Conservation (phyloP, 2,113 vertebrate genomes). For the Neolamprologus longior region DNA sequence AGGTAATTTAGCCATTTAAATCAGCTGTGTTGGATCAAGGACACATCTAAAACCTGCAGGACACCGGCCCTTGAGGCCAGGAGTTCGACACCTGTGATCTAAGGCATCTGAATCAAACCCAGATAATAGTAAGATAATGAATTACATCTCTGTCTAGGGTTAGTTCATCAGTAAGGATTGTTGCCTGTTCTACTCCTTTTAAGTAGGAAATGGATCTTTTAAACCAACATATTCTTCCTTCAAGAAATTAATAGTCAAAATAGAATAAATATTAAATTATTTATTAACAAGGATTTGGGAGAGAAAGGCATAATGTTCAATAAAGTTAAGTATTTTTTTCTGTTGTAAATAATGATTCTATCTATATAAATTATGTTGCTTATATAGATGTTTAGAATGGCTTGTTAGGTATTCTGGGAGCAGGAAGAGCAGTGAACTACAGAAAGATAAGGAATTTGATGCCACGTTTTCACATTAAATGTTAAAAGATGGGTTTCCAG, state of each 20-base stretch:
- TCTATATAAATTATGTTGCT: not conserved
- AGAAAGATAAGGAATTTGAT: not conserved
- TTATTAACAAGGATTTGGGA: not conserved
- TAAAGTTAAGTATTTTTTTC: not conserved
- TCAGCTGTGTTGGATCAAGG: not conserved
- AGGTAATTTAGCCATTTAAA: not conserved
- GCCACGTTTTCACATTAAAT: not conserved
- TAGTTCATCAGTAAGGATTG: not conserved
- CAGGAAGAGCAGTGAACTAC: not conserved
- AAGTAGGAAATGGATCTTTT: not conserved
- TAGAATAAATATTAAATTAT: not conserved
- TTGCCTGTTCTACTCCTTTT: not conserved
- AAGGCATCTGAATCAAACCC: not conserved
- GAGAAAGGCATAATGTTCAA: not conserved
- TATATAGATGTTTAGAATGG: not conserved
- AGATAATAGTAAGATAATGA: fast-evolving
- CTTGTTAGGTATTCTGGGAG: not conserved
- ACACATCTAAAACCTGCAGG: not conserved
- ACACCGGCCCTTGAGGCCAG: fast-evolving
- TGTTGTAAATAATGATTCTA: not conserved
- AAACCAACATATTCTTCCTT: not conserved
- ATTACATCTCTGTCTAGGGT: not conserved
- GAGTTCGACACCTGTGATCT: not conserved
- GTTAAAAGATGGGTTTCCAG: not conserved
- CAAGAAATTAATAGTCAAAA: not conserved